phyloP scores from a whole-genome alignment of 1,140 invertebrate genomes.

The Helicoverpa zea region DNA sequence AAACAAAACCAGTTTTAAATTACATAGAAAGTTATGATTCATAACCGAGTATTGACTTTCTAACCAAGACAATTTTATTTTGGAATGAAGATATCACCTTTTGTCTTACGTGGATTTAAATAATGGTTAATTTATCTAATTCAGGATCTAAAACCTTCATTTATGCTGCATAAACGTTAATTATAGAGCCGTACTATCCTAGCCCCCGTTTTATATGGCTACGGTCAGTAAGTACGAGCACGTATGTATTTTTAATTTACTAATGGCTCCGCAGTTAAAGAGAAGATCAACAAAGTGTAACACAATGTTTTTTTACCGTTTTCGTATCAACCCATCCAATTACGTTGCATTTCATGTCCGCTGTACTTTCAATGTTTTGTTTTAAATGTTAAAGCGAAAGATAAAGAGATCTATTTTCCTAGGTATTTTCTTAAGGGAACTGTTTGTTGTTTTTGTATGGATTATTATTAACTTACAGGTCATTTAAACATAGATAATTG shows the following conservation, averaged over 20 bases:
- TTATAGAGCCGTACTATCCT: neutral
- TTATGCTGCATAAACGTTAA: neutral
- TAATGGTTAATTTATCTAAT: neutral
- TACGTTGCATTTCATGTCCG: conserved; percentile 6
- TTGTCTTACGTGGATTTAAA: too few species aligned
- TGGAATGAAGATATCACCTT: too few species aligned
- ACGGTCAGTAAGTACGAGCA: neutral
- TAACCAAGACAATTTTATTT: neutral
- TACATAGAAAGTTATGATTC: too few species aligned
- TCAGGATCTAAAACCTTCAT: neutral
- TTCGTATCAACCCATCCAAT: conserved; percentile 29
- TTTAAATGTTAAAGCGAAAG: neutral
- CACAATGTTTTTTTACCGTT: conserved; percentile 33
- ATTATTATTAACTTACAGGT: conserved; percentile 14
- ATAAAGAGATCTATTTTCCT: neutral
- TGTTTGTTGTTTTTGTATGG: neutral
- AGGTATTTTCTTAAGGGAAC: neutral
- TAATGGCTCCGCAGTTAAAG: conserved; percentile 26
- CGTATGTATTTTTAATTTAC: conserved; percentile 30
- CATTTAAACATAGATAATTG: conserved; percentile 14
- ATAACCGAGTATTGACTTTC: neutral
- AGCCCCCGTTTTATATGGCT: neutral
- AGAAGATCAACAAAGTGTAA: conserved; percentile 25
- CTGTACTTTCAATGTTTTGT: conserved; percentile 6
- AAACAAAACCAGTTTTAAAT: too few species aligned